Evolutionary conservation across 2,797 vertebrate species (phyloP).

Genomic region (Lithobates pipiens): DNA sequence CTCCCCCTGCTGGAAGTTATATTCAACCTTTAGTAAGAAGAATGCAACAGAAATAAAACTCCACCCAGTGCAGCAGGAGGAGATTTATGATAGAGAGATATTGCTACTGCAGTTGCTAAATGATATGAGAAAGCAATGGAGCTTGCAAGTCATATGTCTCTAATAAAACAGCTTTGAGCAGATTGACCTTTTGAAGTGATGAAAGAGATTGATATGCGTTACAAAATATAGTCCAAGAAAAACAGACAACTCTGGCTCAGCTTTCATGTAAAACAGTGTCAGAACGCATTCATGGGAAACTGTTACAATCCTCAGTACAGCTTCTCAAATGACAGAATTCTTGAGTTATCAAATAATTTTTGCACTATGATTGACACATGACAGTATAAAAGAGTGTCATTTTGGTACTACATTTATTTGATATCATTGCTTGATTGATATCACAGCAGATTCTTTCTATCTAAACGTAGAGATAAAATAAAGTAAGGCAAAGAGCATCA

Average conservation of each 20-base stretch:
- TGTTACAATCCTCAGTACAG: neutral
- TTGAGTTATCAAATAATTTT: neutral
- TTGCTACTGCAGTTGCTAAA: neutral
- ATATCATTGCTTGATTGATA: neutral
- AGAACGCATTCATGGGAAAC: neutral
- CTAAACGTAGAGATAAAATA: neutral
- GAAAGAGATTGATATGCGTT: neutral
- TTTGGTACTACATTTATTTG: neutral
- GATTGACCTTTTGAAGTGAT: neutral
- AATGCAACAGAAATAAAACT: neutral
- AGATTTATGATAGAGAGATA: neutral
- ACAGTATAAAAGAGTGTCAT: neutral
- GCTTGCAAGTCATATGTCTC: neutral
- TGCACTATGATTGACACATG: neutral
- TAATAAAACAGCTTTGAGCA: neutral
- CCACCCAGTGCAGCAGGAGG: neutral
- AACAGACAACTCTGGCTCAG: neutral
- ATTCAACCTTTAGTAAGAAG: neutral
- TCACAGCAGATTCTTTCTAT: neutral
- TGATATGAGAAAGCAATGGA: neutral
- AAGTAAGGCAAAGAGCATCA: neutral
- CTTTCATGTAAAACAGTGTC: neutral
- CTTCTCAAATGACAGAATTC: neutral
- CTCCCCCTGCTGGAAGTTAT: no score
- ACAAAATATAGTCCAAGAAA: neutral